These are phyloP conservation scores for Pangasius larnaudii DNA, from an alignment of 2,797 vertebrate species.

Conservation along the genomic window DNA sequence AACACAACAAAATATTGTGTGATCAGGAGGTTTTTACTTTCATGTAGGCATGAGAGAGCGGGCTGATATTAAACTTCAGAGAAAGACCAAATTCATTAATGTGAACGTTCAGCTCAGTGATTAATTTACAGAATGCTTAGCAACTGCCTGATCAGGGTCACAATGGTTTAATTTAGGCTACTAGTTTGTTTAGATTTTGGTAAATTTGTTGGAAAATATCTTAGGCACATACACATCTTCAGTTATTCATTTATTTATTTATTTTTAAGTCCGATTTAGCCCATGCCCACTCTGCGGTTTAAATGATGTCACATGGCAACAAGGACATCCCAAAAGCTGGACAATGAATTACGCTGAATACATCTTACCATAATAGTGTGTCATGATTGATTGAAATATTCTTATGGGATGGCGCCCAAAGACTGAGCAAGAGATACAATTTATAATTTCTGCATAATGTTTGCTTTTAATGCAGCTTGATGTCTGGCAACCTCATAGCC, in stretches of 20 bases:
- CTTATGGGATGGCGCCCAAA: slow-evolving; percentile 11
- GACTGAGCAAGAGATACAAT: slow-evolving; percentile 26
- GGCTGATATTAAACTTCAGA: not conserved
- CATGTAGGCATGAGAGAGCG: not conserved
- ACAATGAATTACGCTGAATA: not conserved
- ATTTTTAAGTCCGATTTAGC: not conserved
- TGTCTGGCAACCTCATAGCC: slow-evolving; percentile 25
- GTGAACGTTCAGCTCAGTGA: not conserved
- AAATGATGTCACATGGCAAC: not conserved
- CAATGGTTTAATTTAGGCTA: not conserved
- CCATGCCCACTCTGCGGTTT: not conserved
- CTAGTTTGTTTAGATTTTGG: not conserved
- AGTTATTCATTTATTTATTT: not conserved
- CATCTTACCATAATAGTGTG: slow-evolving; percentile 12
- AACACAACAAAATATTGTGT: not conserved
- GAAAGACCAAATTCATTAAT: not conserved
- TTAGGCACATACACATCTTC: not conserved
- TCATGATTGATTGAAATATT: slow-evolving; percentile 8
- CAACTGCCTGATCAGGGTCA: not conserved
- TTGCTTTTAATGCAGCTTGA: slow-evolving; percentile 44
- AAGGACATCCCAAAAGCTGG: slow-evolving; percentile 21
- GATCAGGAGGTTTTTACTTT: not conserved
- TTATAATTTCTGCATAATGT: slow-evolving; percentile 22
- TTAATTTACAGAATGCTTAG: not conserved
- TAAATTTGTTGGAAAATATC: not conserved